These are phyloP conservation scores for Callospermophilus lateralis DNA, from an alignment of 2,113 vertebrate genomes.

Conservation along the genomic window DNA sequence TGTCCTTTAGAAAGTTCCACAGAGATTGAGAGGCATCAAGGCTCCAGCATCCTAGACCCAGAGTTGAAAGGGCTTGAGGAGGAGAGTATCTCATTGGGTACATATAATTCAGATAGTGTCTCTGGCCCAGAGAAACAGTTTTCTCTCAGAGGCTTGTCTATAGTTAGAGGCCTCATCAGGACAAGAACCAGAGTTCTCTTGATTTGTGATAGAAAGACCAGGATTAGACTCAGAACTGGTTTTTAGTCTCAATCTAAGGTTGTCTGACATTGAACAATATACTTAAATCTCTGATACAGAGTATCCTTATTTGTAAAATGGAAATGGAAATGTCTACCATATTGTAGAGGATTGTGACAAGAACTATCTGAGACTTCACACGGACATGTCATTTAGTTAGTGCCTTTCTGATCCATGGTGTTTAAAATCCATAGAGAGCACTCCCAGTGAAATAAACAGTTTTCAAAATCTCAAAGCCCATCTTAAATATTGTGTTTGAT, in stretches of 20 bases:
- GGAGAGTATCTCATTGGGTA: background rate
- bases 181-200: background rate
- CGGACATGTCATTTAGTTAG: rapidly evolving
- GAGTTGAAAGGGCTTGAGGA: background rate
- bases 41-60: too few species aligned
- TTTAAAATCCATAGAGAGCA: background rate
- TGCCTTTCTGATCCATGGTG: background rate
- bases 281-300: background rate
- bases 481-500: background rate
- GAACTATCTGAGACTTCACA: background rate
- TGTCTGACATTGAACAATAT: background rate
- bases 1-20: background rate
- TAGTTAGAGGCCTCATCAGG: background rate
- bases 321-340: background rate
- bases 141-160: background rate
- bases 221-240: background rate
- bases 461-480: background rate
- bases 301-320: background rate
- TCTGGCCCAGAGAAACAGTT: background rate
- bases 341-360: background rate
- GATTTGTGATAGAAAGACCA: background rate
- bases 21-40: rapidly evolving
- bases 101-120: background rate
- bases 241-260: background rate
- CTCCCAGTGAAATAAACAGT: background rate